A percentile compares a stretch with the other conserved stretches of the same genome.
These are phyloP conservation scores for Caenorhabditis zanzibari DNA, from an alignment of 2,888 invertebrate species.

Conservation along the genomic window DNA sequence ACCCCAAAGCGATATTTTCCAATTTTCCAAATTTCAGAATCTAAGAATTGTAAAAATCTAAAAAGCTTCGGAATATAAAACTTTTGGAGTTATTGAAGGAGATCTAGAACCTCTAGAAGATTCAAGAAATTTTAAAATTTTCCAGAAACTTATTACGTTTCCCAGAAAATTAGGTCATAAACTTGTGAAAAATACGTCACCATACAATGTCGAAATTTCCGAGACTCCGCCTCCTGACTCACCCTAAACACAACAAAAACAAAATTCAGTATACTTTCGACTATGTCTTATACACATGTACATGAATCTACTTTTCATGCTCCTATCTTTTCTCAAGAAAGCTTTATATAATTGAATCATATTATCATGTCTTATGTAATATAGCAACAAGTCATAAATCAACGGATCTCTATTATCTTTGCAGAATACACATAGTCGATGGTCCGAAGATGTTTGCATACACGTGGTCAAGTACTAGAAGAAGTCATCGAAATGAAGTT, in stretches of 20 bases:
- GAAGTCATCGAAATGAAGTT: conserved; percentile 55
- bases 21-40: too few species aligned
- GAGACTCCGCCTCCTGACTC: too few species aligned
- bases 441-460: conserved; percentile 41
- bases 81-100: too few species aligned
- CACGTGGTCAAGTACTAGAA: conserved; percentile 45
- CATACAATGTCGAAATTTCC: too few species aligned
- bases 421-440: conserved; percentile 38
- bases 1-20: too few species aligned
- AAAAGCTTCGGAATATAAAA: too few species aligned
- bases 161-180: too few species aligned
- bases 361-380: conserved; percentile 19
- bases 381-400: conserved; percentile 35
- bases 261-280: background rate
- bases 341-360: conserved; percentile 11
- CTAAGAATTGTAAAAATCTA: too few species aligned
- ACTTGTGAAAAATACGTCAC: too few species aligned
- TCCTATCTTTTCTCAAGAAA: conserved; percentile 1
- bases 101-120: too few species aligned
- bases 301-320: background rate
- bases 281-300: background rate
- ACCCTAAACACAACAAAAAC: background rate
- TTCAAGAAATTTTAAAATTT: too few species aligned
- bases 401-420: conserved; percentile 4
- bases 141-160: too few species aligned